Base-by-base conservation (phyloP, 2,113 vertebrate genomes). In the Canis aureus region DNA sequence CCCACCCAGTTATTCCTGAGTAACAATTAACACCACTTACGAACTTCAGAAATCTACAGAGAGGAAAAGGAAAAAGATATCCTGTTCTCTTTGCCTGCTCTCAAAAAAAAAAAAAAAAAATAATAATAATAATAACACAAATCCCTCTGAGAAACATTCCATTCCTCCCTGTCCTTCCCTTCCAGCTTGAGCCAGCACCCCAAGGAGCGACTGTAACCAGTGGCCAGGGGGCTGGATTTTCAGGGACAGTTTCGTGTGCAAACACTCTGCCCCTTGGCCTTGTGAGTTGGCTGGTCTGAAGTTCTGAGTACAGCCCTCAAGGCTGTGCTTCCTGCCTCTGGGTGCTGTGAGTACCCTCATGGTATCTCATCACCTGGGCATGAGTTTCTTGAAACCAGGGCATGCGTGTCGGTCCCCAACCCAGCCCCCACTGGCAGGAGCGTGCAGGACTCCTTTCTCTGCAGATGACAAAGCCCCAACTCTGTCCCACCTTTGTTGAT, bases 61-160 rank as follows among this genome's bases (percentile, higher is more conserved):
- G 62, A 94, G 88, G 93, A 95, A 93, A 88, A 76, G 89, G 71
- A 66, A 86, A 90, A 66, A 95, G 67, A 81, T 71, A 74, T 16
- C 57, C 71, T 82, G 13, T 66, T 38, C 49, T 91, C 94, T 8
- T 6, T 60, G 55, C 8, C 29, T 95, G 23, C 64, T 38, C 69
- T 95, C 53, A 29, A 71, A 89, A 93, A 78, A 35, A 3, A 16
- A 64, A n/a, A n/a, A 64, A 11, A 62, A 27, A 5, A 64, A 64
- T 2, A 27, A 64, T 4, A 64, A 29, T 3, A 29, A 25, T 12
- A 51, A 49, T 8, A 57, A 62, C 3, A 81, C 3, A 8, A 57
- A 76, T 59, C 67, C 67, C 78, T 55, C 76, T 5, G 60, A 92
- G 73, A 95, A 89, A 69, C 12, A 66, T 64, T 51, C 22, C 32